These are phyloP conservation scores for Tachystola acroxantha DNA, from an alignment of 2,888 invertebrate species.

Conservation along the genomic window DNA sequence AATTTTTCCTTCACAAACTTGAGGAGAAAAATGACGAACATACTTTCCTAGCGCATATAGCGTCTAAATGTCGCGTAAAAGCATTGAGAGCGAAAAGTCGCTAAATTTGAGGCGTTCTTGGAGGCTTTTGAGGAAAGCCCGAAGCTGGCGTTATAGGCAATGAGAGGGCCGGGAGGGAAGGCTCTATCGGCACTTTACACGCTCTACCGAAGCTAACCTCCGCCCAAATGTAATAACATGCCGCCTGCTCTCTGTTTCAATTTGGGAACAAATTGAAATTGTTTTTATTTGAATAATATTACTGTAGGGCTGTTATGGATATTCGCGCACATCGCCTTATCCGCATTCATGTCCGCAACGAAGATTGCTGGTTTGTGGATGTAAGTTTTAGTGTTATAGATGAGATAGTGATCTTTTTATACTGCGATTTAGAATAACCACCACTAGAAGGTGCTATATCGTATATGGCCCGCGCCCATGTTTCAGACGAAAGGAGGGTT, in stretches of 20 bases:
- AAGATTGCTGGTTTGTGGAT: not conserved
- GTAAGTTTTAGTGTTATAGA: too few species aligned
- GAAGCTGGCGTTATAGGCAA: slow-evolving; percentile 72
- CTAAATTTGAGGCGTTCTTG: slow-evolving; percentile 72
- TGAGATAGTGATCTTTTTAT: too few species aligned
- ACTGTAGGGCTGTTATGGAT: slow-evolving; percentile 16
- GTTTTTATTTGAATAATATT: slow-evolving; percentile 77
- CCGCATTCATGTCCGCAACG: not conserved
- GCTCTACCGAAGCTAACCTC: slow-evolving; percentile 73
- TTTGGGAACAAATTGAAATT: slow-evolving; percentile 79
- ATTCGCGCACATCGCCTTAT: slow-evolving; percentile 9
- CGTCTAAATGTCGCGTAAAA: slow-evolving; percentile 66
- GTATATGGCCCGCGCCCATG: too few species aligned
- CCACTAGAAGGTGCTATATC: too few species aligned
- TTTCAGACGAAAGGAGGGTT: too few species aligned
- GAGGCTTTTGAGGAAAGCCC: slow-evolving; percentile 73
- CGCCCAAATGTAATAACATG: slow-evolving; percentile 75
- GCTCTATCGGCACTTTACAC: slow-evolving; percentile 75
- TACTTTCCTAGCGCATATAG: slow-evolving; percentile 38
- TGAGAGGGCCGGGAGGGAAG: slow-evolving; percentile 69
- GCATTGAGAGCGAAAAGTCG: slow-evolving; percentile 73
- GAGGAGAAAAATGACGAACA: slow-evolving; percentile 48
- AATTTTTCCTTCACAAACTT: slow-evolving; percentile 36
- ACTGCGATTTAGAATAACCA: too few species aligned
- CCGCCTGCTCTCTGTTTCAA: slow-evolving; percentile 76